phyloP scores from a whole-genome alignment of 2,888 invertebrate species.

The Bimastos eiseni region DNA sequence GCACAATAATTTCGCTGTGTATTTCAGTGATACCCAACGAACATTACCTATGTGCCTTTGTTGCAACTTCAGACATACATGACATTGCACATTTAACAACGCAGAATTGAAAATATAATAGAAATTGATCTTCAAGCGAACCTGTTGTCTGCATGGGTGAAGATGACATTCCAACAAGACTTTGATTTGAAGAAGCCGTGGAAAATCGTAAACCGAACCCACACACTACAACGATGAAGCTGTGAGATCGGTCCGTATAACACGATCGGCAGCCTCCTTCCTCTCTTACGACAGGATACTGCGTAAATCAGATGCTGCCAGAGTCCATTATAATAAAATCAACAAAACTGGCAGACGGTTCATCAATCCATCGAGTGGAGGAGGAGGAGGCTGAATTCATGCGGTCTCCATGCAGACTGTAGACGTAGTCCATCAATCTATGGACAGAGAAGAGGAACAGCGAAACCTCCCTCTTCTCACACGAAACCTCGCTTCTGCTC shows the following conservation, averaged over 20 bases:
- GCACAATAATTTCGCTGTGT: no score
- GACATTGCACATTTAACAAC: not conserved
- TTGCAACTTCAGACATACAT: not conserved
- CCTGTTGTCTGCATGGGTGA: not conserved
- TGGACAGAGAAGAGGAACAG: not conserved
- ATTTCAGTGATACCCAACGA: not conserved
- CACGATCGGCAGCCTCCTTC: not conserved
- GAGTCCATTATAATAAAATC: not conserved
- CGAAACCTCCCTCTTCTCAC: not conserved
- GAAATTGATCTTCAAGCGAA: not conserved
- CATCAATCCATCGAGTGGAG: not conserved
- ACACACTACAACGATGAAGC: not conserved
- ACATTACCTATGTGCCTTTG: not conserved
- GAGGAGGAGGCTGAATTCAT: not conserved
- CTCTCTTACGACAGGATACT: not conserved
- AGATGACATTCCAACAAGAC: not conserved
- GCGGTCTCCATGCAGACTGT: not conserved
- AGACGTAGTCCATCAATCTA: not conserved
- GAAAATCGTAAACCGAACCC: not conserved
- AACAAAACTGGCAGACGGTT: not conserved
- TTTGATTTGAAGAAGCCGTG: not conserved
- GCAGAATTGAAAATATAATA: not conserved
- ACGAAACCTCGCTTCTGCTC: not conserved
- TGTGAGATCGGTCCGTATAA: not conserved
- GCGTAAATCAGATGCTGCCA: not conserved